These are phyloP conservation scores for Eciton burchellii DNA, from an alignment of 1,140 invertebrate species.

Conservation along the genomic window DNA sequence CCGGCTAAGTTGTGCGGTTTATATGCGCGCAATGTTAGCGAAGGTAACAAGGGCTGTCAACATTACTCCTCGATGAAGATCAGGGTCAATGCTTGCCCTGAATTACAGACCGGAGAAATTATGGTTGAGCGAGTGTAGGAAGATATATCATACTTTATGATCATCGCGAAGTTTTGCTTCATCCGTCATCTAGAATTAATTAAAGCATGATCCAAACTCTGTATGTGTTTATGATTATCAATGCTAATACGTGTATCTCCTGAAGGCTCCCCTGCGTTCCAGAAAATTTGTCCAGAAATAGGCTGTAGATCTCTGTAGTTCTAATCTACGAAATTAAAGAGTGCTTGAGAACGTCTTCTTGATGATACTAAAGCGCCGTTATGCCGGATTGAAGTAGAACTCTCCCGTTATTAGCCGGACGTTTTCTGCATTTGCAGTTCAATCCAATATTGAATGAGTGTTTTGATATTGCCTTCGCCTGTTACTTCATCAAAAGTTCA, in stretches of 20 bases:
- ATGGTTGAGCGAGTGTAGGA: background rate
- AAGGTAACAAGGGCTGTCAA: background rate
- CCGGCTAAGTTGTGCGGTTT: background rate
- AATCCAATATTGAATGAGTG: background rate
- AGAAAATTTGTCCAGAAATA: slow-evolving; percentile 13
- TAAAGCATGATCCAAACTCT: background rate
- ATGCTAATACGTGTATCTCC: slow-evolving; percentile 16
- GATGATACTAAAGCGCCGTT: slow-evolving; percentile 24
- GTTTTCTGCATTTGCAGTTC: background rate
- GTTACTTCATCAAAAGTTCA: background rate
- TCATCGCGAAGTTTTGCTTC: background rate
- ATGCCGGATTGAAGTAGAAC: slow-evolving; percentile 21
- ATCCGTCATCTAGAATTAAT: background rate
- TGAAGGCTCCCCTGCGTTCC: background rate
- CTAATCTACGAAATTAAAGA: slow-evolving; percentile 6
- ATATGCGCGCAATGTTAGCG: background rate
- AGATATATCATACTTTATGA: background rate
- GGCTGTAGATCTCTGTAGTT: background rate
- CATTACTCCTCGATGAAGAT: background rate
- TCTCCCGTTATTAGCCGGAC: slow-evolving; percentile 5
- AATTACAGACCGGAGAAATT: background rate
- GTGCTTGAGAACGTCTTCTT: slow-evolving; percentile 5
- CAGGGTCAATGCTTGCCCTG: background rate
- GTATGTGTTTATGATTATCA: background rate
- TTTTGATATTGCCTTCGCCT: slow-evolving; percentile 25